These are phyloP conservation scores for Diadema setosum DNA, from an alignment of 35 echinoderm and acorn worm genomes.

Conservation along the genomic window DNA sequence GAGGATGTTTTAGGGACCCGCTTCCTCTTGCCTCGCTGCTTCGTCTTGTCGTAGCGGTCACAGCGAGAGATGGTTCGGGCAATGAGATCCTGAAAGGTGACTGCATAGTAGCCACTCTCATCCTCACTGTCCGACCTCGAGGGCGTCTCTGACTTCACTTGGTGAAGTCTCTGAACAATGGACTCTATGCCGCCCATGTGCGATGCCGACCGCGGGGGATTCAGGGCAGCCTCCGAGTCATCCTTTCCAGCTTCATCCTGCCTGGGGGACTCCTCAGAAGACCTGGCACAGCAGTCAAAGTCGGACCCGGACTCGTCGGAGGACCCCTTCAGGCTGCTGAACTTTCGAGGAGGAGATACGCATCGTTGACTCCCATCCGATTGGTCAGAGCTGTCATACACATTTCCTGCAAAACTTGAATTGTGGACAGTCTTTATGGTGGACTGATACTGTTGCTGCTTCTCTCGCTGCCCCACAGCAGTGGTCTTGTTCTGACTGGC, in stretches of 20 bases:
- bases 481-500: background rate
- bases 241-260: background rate
- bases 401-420: background rate
- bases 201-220: background rate
- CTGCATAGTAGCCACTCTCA: slow-evolving; percentile 21
- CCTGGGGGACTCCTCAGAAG: background rate
- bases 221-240: background rate
- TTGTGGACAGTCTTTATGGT: background rate
- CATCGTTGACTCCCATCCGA: background rate
- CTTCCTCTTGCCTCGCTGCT: slow-evolving; percentile 1
- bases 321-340: background rate
- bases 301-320: background rate
- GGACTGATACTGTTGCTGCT: too few species aligned
- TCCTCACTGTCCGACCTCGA: slow-evolving; percentile 19
- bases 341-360: background rate
- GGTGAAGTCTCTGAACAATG: slow-evolving; percentile 6
- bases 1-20: background rate
- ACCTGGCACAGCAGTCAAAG: background rate
- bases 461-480: too few species aligned
- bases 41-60: slow-evolving; percentile 1
- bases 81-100: slow-evolving; percentile 12
- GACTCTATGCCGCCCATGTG: slow-evolving; percentile 18
- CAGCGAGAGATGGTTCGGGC: slow-evolving; percentile 1
- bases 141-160: slow-evolving; percentile 3
- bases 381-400: background rate